These are phyloP conservation scores for Acanthurus leucopareius DNA, from an alignment of 2,797 vertebrate species.

Conservation along the genomic window DNA sequence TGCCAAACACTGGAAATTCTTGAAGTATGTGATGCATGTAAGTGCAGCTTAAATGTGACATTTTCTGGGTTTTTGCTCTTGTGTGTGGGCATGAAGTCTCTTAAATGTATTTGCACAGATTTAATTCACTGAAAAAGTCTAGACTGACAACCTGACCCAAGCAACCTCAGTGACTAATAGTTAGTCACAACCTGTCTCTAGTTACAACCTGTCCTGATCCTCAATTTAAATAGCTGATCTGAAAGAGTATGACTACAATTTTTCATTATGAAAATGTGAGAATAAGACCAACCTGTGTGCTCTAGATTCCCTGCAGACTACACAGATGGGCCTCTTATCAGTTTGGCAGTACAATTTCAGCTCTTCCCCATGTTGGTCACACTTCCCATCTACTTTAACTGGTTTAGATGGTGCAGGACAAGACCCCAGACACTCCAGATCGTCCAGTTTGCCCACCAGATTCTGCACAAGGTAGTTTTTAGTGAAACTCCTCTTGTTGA, in stretches of 20 bases:
- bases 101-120: neutral
- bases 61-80: neutral
- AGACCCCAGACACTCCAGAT: slow-evolving; percentile 81
- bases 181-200: no score
- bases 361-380: slow-evolving; percentile 86
- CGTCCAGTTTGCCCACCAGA: slow-evolving; percentile 86
- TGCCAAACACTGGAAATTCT: neutral
- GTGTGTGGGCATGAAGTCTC: neutral
- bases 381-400: slow-evolving; percentile 80
- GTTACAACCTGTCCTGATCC: neutral
- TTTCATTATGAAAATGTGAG: neutral
- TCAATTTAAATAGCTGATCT: neutral
- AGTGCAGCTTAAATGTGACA: no score
- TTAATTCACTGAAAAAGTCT: neutral
- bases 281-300: slow-evolving; percentile 76
- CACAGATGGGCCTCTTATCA: slow-evolving; percentile 86
- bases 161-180: neutral
- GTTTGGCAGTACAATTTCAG: slow-evolving; percentile 87
- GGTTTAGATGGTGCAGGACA: slow-evolving; percentile 70
- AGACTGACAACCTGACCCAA: neutral
- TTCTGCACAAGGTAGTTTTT: slow-evolving; percentile 90
- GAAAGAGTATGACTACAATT: no score
- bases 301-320: slow-evolving; percentile 87
- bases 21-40: neutral
- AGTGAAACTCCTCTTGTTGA: slow-evolving; percentile 86